phyloP scores from a whole-genome alignment of 2,797 vertebrate genomes.

The Lateolabrax maculatus region DNA sequence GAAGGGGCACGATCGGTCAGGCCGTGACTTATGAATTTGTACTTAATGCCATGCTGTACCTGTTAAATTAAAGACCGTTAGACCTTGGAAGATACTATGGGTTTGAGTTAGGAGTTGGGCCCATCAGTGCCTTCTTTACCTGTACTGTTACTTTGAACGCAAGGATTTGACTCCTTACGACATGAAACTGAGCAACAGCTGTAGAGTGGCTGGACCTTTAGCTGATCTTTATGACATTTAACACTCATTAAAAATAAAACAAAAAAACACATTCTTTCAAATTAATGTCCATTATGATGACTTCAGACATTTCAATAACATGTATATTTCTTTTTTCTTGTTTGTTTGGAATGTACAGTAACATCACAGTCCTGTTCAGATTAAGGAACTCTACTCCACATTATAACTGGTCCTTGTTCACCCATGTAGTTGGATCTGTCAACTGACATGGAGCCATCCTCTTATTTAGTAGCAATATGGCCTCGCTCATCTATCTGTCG shows the following conservation, averaged over 20 bases:
- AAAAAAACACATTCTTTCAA: not conserved
- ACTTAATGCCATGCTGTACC: constrained; percentile 7
- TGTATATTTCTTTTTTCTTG: constrained; percentile 24
- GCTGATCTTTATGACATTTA: constrained; percentile 13
- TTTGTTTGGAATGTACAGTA: constrained; percentile 74
- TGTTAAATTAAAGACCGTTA: constrained; percentile 23
- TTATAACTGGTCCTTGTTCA: constrained; percentile 17
- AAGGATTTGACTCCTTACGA: constrained; percentile 1
- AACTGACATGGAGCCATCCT: constrained; percentile 23
- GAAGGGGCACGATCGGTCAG: constrained; percentile 16
- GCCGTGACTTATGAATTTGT: not conserved
- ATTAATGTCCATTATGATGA: constrained; percentile 19
- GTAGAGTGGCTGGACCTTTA: constrained; percentile 13
- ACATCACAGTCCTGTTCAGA: constrained; percentile 47
- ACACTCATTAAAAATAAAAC: constrained; percentile 25
- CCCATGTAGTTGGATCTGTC: constrained; percentile 3
- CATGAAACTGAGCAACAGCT: constrained; percentile 19
- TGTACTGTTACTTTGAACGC: constrained; percentile 49
- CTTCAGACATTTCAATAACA: constrained; percentile 37
- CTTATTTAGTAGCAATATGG: not conserved
- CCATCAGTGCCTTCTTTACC: constrained; percentile 39
- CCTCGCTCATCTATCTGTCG: constrained; percentile 30
- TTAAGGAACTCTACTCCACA: constrained; percentile 19
- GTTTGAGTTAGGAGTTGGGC: constrained; percentile 23
- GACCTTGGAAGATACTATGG: constrained; percentile 20